These are phyloP conservation scores for Microplitis deprimator DNA, from an alignment of 2,888 invertebrate species.

Conservation along the genomic window DNA sequence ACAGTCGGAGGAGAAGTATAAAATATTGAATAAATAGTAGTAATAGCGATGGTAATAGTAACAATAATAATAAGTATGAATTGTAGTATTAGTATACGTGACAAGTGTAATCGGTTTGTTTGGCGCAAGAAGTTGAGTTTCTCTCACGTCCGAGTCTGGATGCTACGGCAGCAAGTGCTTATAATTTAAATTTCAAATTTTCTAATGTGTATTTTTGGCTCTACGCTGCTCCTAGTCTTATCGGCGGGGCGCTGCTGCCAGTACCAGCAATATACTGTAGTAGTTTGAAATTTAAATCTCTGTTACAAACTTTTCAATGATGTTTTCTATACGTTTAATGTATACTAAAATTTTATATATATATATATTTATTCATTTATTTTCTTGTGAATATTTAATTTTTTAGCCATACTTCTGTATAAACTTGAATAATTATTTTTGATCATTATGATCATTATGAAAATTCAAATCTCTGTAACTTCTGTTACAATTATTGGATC, in stretches of 20 bases:
- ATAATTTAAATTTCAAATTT: slow-evolving; percentile 68
- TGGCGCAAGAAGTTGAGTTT: slow-evolving; percentile 40
- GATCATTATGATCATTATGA: slow-evolving; percentile 2
- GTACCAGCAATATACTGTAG: neutral
- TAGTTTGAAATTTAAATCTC: slow-evolving; percentile 67
- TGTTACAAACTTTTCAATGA: slow-evolving; percentile 38
- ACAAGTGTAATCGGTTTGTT: slow-evolving; percentile 40
- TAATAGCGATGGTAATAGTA: neutral
- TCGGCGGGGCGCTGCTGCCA: slow-evolving; percentile 50
- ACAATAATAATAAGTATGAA: slow-evolving; percentile 1
- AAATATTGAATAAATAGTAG: neutral
- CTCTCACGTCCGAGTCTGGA: slow-evolving; percentile 36
- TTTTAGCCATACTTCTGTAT: neutral
- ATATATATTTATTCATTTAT: slow-evolving; percentile 17
- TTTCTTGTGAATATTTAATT: neutral
- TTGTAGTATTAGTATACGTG: slow-evolving; percentile 4
- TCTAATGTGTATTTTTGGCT: slow-evolving; percentile 69
- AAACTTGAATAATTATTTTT: neutral
- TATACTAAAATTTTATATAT: slow-evolving; percentile 25
- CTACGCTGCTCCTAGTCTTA: slow-evolving; percentile 54
- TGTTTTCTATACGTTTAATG: slow-evolving; percentile 40
- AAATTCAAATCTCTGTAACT: neutral
- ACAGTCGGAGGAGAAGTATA: neutral
- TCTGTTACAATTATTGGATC: neutral
- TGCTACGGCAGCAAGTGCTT: slow-evolving; percentile 20